Base-by-base conservation (phyloP, 2,888 invertebrate species). In the Plusia festucae region DNA sequence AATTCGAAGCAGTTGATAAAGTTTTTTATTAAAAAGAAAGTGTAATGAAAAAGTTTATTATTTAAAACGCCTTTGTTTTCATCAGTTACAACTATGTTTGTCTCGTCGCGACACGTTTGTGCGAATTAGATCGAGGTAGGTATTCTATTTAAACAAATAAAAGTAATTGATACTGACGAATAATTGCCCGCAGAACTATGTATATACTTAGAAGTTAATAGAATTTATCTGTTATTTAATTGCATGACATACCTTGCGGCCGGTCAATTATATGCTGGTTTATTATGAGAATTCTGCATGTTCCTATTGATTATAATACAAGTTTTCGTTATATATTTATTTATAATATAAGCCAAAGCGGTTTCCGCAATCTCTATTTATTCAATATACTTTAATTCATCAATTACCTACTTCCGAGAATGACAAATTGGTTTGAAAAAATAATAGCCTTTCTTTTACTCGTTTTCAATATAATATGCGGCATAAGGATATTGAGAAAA, bases 31-130 rank as follows among this genome's bases (percentile, higher is more conserved):
- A n/a, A 40, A 34, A 2, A 5, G n/a, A 40, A 40, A 40, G n/a
- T n/a, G 40, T 40, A n/a, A 40, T 40, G n/a, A 40, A 6, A 40
- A 40, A 40, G 6, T 40, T n/a, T 40, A 40, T n/a, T 40, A 40
- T n/a, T 40, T n/a, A n/a, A 30, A 30, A 40, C n/a, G n/a, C n/a
- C n/a, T n/a, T n/a, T 34, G 15, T 40, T 40, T 40, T 6, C 40
- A 1, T 40, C 40, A n/a, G 40, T n/a, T n/a, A n/a, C n/a, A 40
- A 40, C 4, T 40, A n/a, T 40, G 40, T 40, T 40, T 40, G 40
- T 40, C 40, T 40, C 40, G 40, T n/a, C 40, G 40, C 40, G 40
- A n/a, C 40, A n/a, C 40, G n/a, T 40, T 40, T 40, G n/a, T n/a
- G n/a, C 40, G n/a, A n/a, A 40, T 40, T 0, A 13, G 34, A 34